These are phyloP conservation scores for Labia minor DNA, from an alignment of 2,888 invertebrate genomes.

Conservation along the genomic window DNA sequence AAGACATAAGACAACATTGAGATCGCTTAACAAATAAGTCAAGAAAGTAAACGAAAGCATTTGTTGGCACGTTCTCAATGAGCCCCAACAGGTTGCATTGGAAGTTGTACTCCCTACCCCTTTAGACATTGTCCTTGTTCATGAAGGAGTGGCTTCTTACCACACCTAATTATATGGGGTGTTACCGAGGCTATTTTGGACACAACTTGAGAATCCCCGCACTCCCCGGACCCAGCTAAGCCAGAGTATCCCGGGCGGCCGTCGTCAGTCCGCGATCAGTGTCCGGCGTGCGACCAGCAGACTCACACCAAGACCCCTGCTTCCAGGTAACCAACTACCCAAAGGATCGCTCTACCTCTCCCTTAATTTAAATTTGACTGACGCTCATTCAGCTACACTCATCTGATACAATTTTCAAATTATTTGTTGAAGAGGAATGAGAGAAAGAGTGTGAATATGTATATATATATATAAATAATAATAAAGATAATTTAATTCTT, in stretches of 20 bases:
- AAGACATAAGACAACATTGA: too few species aligned
- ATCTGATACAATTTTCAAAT: too few species aligned
- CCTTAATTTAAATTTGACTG: neutral
- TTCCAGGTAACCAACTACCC: neutral
- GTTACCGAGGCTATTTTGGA: neutral
- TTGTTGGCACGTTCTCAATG: neutral
- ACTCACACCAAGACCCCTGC: neutral
- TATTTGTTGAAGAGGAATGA: too few species aligned
- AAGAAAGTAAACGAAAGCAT: neutral
- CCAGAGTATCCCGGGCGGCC: neutral
- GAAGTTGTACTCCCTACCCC: neutral
- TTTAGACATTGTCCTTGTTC: slow-evolving; percentile 1
- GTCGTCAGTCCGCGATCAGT: neutral
- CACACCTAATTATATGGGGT: neutral
- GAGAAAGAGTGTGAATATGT: too few species aligned
- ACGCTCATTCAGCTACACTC: neutral
- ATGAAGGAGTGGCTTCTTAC: neutral
- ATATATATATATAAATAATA: too few species aligned
- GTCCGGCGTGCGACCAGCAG: neutral
- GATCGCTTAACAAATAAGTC: too few species aligned
- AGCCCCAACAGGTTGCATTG: neutral
- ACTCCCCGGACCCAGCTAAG: neutral
- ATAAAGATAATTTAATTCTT: too few species aligned
- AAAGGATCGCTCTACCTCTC: neutral
- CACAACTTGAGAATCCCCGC: neutral